Percentiles rank a stretch among this genome's conserved stretches.
These are phyloP conservation scores for Calliphora vicina DNA, from an alignment of 1,140 invertebrate species.

Conservation along the genomic window DNA sequence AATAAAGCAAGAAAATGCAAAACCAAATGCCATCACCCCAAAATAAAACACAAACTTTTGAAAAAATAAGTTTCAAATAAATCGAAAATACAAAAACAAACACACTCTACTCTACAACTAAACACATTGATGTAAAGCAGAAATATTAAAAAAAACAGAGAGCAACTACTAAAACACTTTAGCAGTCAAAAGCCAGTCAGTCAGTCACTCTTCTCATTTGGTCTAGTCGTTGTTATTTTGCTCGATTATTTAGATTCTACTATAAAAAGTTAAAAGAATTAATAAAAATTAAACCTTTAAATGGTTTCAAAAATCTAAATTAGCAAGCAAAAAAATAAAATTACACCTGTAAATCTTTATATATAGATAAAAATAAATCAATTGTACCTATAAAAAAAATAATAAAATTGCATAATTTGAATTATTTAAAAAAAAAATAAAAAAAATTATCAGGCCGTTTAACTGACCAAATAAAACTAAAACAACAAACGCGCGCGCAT, in stretches of 20 bases:
- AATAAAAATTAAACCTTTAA: neutral
- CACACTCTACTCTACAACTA: neutral
- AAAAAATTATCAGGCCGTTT: too few species aligned
- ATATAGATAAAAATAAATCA: neutral
- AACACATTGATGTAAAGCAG: neutral
- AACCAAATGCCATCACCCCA: neutral
- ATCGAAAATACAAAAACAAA: neutral
- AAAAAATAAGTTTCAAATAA: neutral
- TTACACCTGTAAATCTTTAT: too few species aligned
- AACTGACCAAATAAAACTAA: too few species aligned
- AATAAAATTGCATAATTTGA: neutral
- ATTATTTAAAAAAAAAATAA: too few species aligned
- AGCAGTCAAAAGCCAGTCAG: constrained; percentile 7
- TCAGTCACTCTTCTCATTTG: neutral
- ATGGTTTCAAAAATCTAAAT: neutral
- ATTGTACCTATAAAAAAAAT: neutral
- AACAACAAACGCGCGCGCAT: neutral
- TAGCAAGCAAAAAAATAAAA: neutral
- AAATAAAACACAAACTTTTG: neutral
- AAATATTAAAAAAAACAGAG: neutral
- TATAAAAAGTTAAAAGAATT: neutral
- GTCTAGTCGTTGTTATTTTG: constrained; percentile 2
- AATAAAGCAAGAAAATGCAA: neutral
- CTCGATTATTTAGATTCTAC: neutral
- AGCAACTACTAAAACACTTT: neutral